Evolutionary conservation across 2,888 invertebrate genomes (phyloP).

Genomic region (Lasioglossum malachurum): DNA sequence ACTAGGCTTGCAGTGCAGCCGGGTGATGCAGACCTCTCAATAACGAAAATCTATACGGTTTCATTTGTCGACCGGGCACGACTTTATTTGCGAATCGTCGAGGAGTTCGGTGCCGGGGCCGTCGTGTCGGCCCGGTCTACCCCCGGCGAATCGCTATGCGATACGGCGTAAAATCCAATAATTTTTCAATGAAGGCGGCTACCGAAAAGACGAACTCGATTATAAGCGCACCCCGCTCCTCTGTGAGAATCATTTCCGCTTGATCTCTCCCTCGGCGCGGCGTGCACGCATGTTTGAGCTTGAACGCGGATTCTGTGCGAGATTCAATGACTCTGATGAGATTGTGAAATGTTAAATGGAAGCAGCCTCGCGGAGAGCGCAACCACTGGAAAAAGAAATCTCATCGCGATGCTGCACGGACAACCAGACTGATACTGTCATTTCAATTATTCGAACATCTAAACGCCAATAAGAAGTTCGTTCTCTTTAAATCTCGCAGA

Average conservation of each 20-base stretch:
- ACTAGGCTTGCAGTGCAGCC: constrained; percentile 67
- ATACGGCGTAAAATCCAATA: constrained; percentile 54
- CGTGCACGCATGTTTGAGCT: not conserved
- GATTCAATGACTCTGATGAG: constrained; percentile 4
- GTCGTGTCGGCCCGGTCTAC: constrained; percentile 16
- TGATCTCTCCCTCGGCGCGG: not conserved
- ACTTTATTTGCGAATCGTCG: constrained; percentile 80
- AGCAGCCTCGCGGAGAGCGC: not conserved
- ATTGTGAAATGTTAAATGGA: constrained; percentile 3
- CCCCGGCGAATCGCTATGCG: constrained; percentile 58
- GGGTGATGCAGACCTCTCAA: constrained; percentile 79
- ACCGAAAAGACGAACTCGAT: constrained; percentile 21
- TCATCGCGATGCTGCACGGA: not conserved
- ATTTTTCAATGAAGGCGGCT: constrained; percentile 48
- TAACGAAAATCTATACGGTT: constrained; percentile 83
- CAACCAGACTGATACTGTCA: not conserved
- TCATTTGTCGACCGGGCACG: constrained; percentile 79
- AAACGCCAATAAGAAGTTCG: not conserved
- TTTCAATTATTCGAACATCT: not conserved
- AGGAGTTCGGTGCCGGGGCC: constrained; percentile 58
- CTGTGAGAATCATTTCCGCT: not conserved
- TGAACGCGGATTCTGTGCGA: not conserved
- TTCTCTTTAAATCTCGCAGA: not conserved
- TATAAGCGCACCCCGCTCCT: not conserved
- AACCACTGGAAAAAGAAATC: not conserved